Conservation (phyloP, 1,140 invertebrate genomes). For the Sminthurinus signatus region DNA sequence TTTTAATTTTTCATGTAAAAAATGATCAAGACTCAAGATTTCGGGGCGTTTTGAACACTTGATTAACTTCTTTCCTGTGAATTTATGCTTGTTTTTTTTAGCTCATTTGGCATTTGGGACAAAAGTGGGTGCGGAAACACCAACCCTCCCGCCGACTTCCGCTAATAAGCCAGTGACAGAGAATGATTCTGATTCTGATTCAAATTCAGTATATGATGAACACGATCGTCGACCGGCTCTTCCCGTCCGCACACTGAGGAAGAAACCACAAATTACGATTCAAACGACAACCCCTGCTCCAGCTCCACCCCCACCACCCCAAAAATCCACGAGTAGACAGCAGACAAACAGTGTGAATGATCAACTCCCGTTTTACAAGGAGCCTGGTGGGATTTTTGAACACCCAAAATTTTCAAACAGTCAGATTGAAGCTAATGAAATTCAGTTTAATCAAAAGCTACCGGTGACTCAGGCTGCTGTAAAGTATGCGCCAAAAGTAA, state of each 20-base stretch:
- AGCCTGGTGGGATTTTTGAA: conserved; percentile 37
- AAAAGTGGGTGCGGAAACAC: conserved; percentile 22
- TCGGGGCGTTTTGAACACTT: too few species aligned
- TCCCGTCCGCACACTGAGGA: neutral
- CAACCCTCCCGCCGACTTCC: neutral
- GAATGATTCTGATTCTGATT: neutral
- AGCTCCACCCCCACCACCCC: conserved; percentile 2
- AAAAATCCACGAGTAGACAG: conserved; percentile 11
- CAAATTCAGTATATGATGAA: neutral
- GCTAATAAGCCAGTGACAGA: neutral
- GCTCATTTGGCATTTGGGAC: conserved; percentile 33
- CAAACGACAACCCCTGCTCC: conserved; percentile 10
- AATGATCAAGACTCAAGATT: too few species aligned
- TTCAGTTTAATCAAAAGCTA: neutral
- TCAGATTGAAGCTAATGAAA: conserved; percentile 3
- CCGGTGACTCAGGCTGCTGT: neutral
- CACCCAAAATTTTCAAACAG: conserved; percentile 15
- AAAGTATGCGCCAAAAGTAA: conserved; percentile 9
- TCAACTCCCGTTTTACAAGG: conserved; percentile 39
- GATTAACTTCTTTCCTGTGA: too few species aligned
- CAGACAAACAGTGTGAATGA: conserved; percentile 21
- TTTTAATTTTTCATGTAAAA: too few species aligned
- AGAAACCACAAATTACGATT: neutral
- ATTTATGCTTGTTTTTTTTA: too few species aligned
- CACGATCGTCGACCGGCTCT: neutral